These are phyloP conservation scores for Raja brachyura DNA, from an alignment of 2,113 vertebrate genomes.

Conservation along the genomic window DNA sequence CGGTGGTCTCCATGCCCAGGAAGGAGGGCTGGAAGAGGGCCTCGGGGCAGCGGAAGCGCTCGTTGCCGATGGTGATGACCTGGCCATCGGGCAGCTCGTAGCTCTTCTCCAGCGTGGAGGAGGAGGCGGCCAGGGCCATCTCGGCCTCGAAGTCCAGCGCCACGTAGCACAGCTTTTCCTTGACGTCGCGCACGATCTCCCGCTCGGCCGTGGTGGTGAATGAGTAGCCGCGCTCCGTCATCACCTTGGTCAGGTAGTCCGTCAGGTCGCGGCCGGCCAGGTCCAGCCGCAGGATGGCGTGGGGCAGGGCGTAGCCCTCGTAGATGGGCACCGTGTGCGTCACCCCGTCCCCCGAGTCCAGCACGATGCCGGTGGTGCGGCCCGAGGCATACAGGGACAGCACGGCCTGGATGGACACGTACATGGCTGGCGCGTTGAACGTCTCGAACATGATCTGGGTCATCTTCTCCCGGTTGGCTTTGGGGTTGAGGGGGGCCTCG, in stretches of 20 bases:
- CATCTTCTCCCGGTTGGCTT: conserved; percentile 29
- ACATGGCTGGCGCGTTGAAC: conserved; percentile 11
- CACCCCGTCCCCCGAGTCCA: conserved; percentile 24
- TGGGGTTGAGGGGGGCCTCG: conserved; percentile 14
- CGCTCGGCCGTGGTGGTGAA: conserved; percentile 58
- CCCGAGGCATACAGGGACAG: conserved; percentile 22
- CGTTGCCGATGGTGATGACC: conserved; percentile 30
- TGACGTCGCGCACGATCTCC: conserved; percentile 50
- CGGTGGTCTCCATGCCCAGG: conserved; percentile 54
- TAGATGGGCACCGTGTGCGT: conserved; percentile 26
- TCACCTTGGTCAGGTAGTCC: conserved; percentile 59
- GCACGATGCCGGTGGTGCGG: conserved; percentile 12
- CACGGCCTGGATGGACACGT: conserved; percentile 15
- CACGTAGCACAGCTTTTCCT: conserved; percentile 14
- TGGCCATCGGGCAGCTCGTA: conserved; percentile 26
- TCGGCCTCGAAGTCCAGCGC: conserved; percentile 44
- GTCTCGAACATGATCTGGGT: conserved; percentile 32
- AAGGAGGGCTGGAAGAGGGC: conserved; percentile 59
- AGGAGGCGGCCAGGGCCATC: conserved; percentile 49
- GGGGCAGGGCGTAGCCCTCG: conserved; percentile 18
- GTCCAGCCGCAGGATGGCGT: conserved; percentile 44
- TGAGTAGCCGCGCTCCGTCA: conserved; percentile 43
- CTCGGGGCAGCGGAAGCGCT: conserved; percentile 47
- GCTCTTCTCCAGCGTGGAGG: conserved; percentile 43
- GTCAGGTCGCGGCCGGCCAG: conserved; percentile 60